Conservation (phyloP, 2,113 vertebrate species). For the Oryzias melastigma region DNA sequence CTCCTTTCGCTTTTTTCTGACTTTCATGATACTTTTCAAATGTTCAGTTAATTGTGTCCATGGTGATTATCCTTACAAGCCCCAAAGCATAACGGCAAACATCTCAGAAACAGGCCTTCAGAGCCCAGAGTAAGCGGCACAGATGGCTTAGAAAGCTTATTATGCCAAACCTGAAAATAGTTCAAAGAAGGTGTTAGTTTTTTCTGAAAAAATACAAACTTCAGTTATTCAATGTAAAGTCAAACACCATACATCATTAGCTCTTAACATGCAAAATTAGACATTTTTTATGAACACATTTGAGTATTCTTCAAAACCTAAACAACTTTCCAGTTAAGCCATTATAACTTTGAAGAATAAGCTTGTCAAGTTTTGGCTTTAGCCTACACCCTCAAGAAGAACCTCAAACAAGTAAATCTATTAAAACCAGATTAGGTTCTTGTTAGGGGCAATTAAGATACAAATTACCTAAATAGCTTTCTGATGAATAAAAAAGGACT, state of each 20-base stretch:
- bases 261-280: conserved; percentile 55
- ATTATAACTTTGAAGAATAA: not conserved
- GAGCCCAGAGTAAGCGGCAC: conserved; percentile 87
- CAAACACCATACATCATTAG: conserved; percentile 41
- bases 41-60: conserved; percentile 87
- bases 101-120: conserved; percentile 98
- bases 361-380: conserved; percentile 10
- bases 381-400: not conserved
- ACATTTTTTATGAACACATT: conserved; percentile 52
- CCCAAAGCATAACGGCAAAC: conserved; percentile 93
- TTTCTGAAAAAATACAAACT: conserved; percentile 64
- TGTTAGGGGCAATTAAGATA: too few relatives aligned
- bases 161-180: conserved; percentile 99
- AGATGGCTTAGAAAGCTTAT: conserved; percentile 93
- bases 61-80: conserved; percentile 91
- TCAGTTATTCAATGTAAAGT: conserved; percentile 42
- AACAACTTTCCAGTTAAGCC: not conserved
- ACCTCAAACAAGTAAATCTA: not conserved
- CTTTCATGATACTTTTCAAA: conserved; percentile 66
- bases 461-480: too few relatives aligned
- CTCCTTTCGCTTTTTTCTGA: conserved; percentile 75
- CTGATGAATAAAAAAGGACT: too few relatives aligned
- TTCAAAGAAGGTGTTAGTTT: conserved; percentile 93
- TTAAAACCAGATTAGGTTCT: not conserved
- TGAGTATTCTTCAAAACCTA: not conserved